These are phyloP conservation scores for Zygothrica quintamaculata DNA, from an alignment of 2,888 invertebrate genomes.

Conservation along the genomic window DNA sequence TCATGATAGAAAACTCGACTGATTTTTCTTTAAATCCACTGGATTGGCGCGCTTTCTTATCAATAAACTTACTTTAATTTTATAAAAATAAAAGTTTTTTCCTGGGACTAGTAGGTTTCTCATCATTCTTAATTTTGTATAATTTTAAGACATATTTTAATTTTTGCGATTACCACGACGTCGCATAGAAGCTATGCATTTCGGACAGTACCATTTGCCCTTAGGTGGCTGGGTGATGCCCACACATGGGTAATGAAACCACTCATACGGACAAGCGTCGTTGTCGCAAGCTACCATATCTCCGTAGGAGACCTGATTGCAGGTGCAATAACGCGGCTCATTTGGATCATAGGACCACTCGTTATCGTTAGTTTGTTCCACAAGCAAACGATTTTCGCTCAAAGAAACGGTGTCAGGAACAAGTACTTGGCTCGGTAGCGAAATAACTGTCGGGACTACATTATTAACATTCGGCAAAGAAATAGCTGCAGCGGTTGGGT, in stretches of 20 bases:
- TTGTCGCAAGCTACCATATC: constrained; percentile 99
- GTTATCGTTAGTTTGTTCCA: constrained; percentile 86
- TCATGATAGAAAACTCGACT: too few species aligned
- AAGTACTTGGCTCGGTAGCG: constrained; percentile 71
- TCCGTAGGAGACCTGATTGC: constrained; percentile 98
- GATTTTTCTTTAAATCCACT: too few species aligned
- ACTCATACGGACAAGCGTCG: constrained; percentile 98
- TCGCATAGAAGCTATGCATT: constrained; percentile 95
- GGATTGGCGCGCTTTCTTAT: too few species aligned
- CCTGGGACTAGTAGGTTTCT: too few species aligned
- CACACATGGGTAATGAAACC: constrained; percentile 99
- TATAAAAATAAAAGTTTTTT: too few species aligned
- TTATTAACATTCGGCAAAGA: constrained; percentile 39
- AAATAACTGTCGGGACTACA: constrained; percentile 44
- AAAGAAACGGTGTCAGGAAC: constrained; percentile 68
- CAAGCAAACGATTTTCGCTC: constrained; percentile 81
- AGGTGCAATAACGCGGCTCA: constrained; percentile 97
- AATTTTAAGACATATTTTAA: constrained; percentile 76
- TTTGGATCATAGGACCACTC: constrained; percentile 98
- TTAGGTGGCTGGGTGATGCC: constrained; percentile 98
- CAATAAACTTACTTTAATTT: too few species aligned
- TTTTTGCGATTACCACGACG: constrained; percentile 93
- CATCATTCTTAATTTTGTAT: too few species aligned
- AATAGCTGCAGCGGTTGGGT: constrained; percentile 28
- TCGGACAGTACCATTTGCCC: constrained; percentile 99